Percentiles rank a stretch among this genome's conserved stretches.
phyloP scores from a whole-genome alignment of 1,140 invertebrate species.

The Limonius californicus region DNA sequence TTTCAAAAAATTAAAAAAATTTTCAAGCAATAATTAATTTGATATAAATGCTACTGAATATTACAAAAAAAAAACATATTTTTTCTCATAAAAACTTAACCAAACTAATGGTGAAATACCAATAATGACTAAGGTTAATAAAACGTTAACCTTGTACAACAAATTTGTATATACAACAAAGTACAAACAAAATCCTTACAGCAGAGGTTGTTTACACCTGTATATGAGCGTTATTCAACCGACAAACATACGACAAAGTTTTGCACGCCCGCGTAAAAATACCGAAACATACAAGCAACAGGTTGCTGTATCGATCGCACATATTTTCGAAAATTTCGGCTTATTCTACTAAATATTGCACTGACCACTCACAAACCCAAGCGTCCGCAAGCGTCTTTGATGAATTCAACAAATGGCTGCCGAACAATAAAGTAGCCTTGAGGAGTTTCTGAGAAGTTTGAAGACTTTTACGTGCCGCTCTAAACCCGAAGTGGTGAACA shows the following conservation, averaged over 20 bases:
- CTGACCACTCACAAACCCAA: conserved; percentile 9
- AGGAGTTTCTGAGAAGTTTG: conserved; percentile 44
- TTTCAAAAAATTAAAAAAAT: background rate
- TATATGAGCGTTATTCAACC: conserved; percentile 18
- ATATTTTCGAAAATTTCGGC: background rate
- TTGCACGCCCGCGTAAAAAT: background rate
- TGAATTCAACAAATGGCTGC: conserved; percentile 45
- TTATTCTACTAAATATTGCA: background rate
- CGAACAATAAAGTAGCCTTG: conserved; percentile 45
- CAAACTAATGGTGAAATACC: background rate
- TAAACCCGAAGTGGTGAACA: conserved; percentile 14
- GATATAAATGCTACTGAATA: too few species aligned
- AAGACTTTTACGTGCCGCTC: conserved; percentile 40
- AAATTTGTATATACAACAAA: conserved; percentile 13
- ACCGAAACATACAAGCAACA: background rate
- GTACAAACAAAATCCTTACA: conserved; percentile 3
- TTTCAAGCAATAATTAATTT: background rate
- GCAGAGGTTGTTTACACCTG: conserved; percentile 24
- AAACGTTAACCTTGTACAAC: background rate
- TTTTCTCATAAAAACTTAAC: background rate
- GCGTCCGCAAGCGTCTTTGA: conserved; percentile 37
- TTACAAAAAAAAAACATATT: conserved; percentile 10
- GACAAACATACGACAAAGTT: conserved; percentile 11
- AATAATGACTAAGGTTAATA: conserved; percentile 3
- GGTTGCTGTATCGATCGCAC: conserved; percentile 9